Conservation (phyloP, 2,888 invertebrate genomes). For the Heliconius cydno region DNA sequence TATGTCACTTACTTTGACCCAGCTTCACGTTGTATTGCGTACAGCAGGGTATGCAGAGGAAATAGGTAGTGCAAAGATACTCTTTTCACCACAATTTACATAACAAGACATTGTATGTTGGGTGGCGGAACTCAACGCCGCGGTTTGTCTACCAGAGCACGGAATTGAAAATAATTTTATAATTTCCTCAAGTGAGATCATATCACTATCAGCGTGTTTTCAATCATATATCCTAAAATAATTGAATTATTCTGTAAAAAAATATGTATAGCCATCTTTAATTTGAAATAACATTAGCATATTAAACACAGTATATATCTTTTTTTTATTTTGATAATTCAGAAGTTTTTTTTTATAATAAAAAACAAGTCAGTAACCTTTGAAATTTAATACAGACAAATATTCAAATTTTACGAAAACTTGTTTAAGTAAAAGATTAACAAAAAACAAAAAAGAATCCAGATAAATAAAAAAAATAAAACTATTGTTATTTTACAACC, state of each 20-base stretch:
- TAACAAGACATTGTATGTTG: not conserved
- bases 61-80: not conserved
- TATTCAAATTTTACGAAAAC: not conserved
- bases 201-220: not conserved
- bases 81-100: not conserved
- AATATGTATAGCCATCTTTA: not conserved
- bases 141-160: not conserved
- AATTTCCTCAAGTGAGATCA: not conserved
- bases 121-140: not conserved
- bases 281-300: not conserved
- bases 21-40: not conserved
- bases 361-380: not conserved
- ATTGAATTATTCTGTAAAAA: not conserved
- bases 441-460: not conserved
- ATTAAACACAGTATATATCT: not conserved
- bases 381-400: slow-evolving; percentile 1
- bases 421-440: not conserved
- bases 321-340: not conserved
- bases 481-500: slow-evolving; percentile 19
- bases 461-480: not conserved
- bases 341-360: not conserved
- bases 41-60: not conserved
- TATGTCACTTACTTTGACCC: not conserved
- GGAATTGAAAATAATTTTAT: not conserved
- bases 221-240: not conserved